phyloP scores from a whole-genome alignment of 2,113 vertebrate species.

The Octodon degus region DNA sequence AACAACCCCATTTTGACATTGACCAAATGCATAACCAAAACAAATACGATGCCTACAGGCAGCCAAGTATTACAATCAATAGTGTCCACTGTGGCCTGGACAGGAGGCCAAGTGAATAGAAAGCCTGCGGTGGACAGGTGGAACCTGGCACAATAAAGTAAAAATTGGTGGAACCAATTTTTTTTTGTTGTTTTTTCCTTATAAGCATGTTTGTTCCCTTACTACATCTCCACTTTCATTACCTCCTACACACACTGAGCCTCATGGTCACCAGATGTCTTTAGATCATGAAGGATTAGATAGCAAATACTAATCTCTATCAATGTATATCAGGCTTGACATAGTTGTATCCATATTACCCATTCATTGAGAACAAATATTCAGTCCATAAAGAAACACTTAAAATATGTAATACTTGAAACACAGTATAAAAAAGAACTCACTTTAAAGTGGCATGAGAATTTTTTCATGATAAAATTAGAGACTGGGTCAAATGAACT shows the following conservation, averaged over 20 bases:
- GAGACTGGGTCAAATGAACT: neutral
- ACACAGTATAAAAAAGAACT: neutral
- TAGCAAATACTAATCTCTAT: too few species aligned
- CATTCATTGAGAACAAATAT: neutral
- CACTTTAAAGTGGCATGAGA: neutral
- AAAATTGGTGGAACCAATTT: accelerated
- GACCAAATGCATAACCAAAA: neutral
- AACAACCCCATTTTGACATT: neutral
- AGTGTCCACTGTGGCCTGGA: neutral
- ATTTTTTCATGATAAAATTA: neutral
- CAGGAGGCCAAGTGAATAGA: neutral
- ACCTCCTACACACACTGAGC: neutral
- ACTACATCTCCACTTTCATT: neutral
- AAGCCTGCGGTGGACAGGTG: neutral
- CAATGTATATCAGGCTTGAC: neutral
- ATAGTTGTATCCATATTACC: neutral
- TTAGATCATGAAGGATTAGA: neutral
- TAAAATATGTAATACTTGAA: neutral
- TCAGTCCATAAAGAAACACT: neutral
- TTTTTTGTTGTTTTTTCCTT: neutral
- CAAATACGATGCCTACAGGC: neutral
- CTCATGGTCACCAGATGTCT: neutral
- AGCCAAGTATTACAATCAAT: neutral
- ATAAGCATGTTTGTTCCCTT: neutral
- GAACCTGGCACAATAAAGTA: neutral